Percentiles rank a stretch among this genome's conserved stretches.
Evolutionary conservation across 2,113 vertebrate genomes (phyloP).

Genomic region (Pampusana beccarii): DNA sequence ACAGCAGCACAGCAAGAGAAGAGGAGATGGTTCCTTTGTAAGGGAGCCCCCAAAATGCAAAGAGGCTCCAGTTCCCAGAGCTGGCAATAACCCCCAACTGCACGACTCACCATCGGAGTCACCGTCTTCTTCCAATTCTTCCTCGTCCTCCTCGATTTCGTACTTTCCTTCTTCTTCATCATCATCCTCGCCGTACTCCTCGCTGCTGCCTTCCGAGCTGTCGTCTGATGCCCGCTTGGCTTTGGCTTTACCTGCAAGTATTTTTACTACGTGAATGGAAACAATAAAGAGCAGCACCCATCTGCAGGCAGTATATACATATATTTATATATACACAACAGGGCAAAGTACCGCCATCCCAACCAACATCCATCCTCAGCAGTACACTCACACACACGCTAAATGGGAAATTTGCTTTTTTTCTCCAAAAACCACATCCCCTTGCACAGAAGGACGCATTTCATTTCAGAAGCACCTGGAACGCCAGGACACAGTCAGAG

Average conservation of each 20-base stretch:
- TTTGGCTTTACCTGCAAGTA: slow-evolving; percentile 20
- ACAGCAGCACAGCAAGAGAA: background rate
- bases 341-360: background rate
- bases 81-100: background rate
- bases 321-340: too few species aligned
- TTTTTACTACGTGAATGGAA: background rate
- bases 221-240: background rate
- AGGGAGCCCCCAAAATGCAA: background rate
- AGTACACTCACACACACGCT: accelerated
- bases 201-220: slow-evolving; percentile 42
- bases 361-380: background rate
- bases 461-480: background rate
- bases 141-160: slow-evolving; percentile 42
- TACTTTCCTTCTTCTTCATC: slow-evolving; percentile 52
- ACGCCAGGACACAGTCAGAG: background rate
- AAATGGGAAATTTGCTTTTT: accelerated
- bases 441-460: background rate
- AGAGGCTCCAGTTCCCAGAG: background rate
- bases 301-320: accelerated
- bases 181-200: slow-evolving; percentile 5
- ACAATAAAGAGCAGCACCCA: background rate
- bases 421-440: background rate
- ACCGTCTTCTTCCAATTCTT: background rate
- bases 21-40: background rate
- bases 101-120: slow-evolving; percentile 60